Evolutionary conservation across 2,888 invertebrate species (phyloP), one percentile per base, ranked within the genome.

Genomic region (Herminia tarsipennalis): DNA sequence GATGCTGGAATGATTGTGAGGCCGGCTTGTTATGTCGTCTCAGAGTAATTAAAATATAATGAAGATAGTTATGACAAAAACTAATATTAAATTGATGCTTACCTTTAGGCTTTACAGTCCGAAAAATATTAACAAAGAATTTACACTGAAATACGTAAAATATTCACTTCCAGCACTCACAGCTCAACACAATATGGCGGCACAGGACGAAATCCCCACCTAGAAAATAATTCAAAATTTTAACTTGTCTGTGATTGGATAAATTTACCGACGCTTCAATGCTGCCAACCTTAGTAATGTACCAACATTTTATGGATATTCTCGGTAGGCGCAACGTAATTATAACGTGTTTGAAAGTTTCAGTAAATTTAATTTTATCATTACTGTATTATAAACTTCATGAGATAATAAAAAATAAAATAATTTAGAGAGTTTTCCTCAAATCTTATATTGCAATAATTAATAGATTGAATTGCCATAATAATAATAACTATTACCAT

Each of bases 101-200:
- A 91, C 90, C 89, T 83, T 80, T 58, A 45, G 51, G 67, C 75
- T 79, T 81, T 83, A 81, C 75, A 86, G 89, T 89, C 88, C 89
- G 75, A 83, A 86, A 70, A 76, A 42, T 63, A 44, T 47, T 55
- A 52, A 82, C 82, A 81, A 83, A 78, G 82, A 86, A 84, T 81
- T 84, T 79, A 83, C 90, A 91, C 90, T 74, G 75, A 73, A 81
- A 78, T 66, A 72, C 41, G 70, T 70, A 73, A 81, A 78, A 76
- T 52, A 75, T 78, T 87, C 89, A 89, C 89, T 86, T 81, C 68
- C 71, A 87, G 86, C 87, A 90, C 88, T 81, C 86, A 88, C 87
- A 87, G 89, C 86, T 76, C 79, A 81, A 84, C 86, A 89, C 90
- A 91, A 90, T 91, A 91, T 90, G 90, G 90, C 90, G 90, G 88